Conservation (phyloP, 2,797 vertebrate species). For the Manis javanica region DNA sequence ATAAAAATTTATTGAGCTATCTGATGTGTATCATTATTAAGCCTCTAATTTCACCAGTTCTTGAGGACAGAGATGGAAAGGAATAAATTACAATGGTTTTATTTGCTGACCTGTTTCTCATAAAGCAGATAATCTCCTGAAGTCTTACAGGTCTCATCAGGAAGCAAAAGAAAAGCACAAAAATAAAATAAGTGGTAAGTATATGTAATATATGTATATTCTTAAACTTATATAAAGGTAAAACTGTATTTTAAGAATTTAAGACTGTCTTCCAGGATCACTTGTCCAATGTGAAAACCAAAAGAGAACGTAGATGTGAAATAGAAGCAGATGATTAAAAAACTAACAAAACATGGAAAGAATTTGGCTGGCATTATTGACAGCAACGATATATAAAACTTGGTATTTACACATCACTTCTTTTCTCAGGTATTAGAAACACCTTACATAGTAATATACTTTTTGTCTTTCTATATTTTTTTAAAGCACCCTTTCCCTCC, state of each 20-base stretch:
- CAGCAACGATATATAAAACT: neutral
- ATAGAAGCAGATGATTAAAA: constrained; percentile 9
- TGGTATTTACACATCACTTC: neutral
- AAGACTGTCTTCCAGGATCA: constrained; percentile 33
- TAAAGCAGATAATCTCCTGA: constrained; percentile 31
- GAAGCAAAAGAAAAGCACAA: constrained; percentile 38
- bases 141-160: constrained; percentile 10
- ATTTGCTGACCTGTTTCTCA: constrained; percentile 26
- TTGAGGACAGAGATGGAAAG: neutral
- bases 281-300: neutral
- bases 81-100: neutral
- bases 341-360: neutral
- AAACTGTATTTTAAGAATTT: constrained; percentile 40
- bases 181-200: constrained; percentile 2
- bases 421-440: constrained; percentile 45
- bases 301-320: neutral
- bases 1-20: neutral
- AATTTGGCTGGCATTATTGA: neutral
- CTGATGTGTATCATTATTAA: neutral
- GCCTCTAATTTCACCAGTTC: constrained; percentile 11
- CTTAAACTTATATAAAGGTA: constrained; percentile 24
- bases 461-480: neutral
- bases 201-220: neutral
- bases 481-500: neutral
- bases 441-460: neutral